A percentile compares a stretch with the other conserved stretches of the same genome.
phyloP scores from a whole-genome alignment of 2,113 vertebrate species.

The Nematolebias whitei region DNA sequence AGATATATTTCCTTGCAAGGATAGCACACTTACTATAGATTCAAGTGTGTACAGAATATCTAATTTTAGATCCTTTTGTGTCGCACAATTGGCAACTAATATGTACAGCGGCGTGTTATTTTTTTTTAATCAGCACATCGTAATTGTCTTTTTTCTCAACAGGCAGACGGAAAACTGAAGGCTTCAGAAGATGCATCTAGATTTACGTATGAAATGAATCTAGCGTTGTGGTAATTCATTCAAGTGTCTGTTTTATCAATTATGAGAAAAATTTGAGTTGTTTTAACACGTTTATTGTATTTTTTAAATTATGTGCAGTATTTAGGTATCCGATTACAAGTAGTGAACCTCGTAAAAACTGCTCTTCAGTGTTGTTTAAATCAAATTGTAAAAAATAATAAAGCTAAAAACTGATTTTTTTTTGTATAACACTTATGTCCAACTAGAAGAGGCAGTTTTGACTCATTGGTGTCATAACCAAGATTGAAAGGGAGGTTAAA shows the following conservation, averaged over 20 bases:
- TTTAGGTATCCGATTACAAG: no score
- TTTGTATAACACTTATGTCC: no score
- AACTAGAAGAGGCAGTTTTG: no score
- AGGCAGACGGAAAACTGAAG: slow-evolving; percentile 13
- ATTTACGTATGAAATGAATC: background rate
- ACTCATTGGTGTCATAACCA: no score
- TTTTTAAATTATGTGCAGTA: background rate
- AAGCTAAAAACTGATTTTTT: no score
- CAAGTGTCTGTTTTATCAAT: background rate
- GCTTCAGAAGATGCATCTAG: background rate
- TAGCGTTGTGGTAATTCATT: background rate
- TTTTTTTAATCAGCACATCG: slow-evolving; percentile 35
- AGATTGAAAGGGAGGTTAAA: no score
- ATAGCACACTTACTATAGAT: slow-evolving; percentile 22
- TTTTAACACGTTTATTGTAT: background rate
- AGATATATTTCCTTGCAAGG: slow-evolving; percentile 11
- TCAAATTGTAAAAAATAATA: no score
- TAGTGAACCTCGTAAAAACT: background rate
- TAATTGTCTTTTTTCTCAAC: slow-evolving; percentile 24
- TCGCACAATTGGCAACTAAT: slow-evolving; percentile 38
- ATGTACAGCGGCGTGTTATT: slow-evolving; percentile 21
- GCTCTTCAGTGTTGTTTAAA: background rate
- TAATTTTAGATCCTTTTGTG: slow-evolving; percentile 46
- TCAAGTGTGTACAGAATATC: slow-evolving; percentile 35
- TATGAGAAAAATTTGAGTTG: background rate